phyloP scores from a whole-genome alignment of 2,797 vertebrate genomes.

The Sylvilagus floridanus region DNA sequence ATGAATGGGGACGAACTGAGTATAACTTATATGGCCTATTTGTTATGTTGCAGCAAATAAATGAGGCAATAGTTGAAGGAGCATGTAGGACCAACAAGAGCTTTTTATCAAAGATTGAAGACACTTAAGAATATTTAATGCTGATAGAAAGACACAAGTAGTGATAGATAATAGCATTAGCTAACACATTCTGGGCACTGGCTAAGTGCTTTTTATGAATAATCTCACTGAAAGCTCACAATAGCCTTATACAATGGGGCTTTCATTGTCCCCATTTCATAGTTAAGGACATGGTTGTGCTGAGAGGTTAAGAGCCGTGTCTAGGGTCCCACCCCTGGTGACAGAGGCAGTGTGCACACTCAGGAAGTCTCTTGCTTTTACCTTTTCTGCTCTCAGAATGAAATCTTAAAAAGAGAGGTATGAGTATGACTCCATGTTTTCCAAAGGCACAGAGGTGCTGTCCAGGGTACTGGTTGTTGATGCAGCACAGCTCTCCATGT shows the following conservation, averaged over 20 bases:
- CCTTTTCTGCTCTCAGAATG: neutral
- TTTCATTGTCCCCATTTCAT: conserved; percentile 3
- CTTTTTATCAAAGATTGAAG: neutral
- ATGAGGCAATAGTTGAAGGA: neutral
- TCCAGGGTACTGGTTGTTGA: neutral
- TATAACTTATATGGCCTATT: neutral
- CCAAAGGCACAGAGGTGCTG: neutral
- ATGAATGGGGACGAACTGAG: neutral
- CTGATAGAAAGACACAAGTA: conserved; percentile 10
- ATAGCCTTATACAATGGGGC: neutral
- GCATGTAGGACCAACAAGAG: neutral
- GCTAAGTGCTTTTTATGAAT: neutral
- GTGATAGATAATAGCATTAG: conserved; percentile 12
- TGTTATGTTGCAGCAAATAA: conserved; percentile 23
- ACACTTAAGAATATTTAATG: conserved; percentile 44
- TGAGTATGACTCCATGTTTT: neutral
- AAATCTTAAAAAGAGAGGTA: neutral
- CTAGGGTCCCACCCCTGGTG: neutral
- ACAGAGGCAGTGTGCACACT: neutral
- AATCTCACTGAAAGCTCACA: conserved; percentile 29
- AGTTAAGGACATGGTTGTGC: neutral
- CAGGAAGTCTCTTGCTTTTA: neutral
- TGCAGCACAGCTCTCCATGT: neutral
- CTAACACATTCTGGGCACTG: neutral
- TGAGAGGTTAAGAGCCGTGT: neutral